Evolutionary conservation across 2,113 vertebrate genomes (phyloP).

Genomic region (Neopipo cinnamomea): DNA sequence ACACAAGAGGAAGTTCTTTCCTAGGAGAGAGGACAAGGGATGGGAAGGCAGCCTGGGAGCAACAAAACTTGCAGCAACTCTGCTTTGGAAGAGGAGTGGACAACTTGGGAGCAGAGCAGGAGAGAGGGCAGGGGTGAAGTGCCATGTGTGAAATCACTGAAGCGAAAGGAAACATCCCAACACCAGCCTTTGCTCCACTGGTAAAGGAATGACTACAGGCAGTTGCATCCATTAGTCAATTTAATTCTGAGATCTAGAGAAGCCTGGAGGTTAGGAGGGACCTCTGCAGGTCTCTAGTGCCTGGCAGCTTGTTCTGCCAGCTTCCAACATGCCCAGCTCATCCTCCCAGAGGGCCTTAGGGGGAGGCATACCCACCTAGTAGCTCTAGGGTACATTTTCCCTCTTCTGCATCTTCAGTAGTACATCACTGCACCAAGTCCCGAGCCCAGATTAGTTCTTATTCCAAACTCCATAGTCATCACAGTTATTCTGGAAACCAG

Average conservation of each 20-base stretch:
- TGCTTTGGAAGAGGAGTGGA: neutral
- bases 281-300: neutral
- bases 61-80: neutral
- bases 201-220: neutral
- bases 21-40: neutral
- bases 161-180: neutral
- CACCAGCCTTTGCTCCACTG: neutral
- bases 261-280: neutral
- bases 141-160: neutral
- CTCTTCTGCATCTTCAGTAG: neutral
- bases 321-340: neutral
- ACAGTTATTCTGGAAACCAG: neutral
- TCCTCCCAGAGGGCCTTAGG: neutral
- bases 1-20: neutral
- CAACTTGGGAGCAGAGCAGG: neutral
- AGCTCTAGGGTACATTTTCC: fast-evolving
- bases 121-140: neutral
- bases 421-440: neutral
- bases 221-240: neutral
- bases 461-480: neutral
- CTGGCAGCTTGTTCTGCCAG: neutral
- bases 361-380: neutral
- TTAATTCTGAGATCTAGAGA: neutral
- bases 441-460: neutral
- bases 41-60: neutral